A percentile compares a stretch with the other conserved stretches of the same genome.
Conservation (phyloP, 2,113 vertebrate species). For the Aptenodytes forsteri region DNA sequence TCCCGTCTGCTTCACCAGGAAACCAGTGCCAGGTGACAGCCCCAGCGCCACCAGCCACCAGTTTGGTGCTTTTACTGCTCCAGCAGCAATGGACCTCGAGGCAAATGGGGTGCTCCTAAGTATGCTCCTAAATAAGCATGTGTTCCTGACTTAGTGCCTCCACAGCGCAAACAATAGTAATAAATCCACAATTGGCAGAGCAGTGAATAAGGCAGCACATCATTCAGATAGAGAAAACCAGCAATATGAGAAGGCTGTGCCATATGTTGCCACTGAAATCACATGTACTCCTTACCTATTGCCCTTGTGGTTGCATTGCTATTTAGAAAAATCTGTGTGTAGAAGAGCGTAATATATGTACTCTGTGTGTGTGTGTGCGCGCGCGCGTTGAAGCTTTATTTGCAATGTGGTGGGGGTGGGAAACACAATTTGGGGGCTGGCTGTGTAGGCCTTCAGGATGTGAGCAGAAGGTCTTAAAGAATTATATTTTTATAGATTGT, state of each 20-base stretch:
- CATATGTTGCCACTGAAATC: conserved; percentile 50
- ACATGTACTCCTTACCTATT: conserved; percentile 6
- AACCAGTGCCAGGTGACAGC: background rate
- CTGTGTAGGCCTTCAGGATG: conserved; percentile 64
- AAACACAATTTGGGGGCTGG: conserved; percentile 61
- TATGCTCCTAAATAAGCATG: background rate
- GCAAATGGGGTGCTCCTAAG: background rate
- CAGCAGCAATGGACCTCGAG: background rate
- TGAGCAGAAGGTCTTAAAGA: conserved; percentile 56
- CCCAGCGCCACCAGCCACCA: background rate
- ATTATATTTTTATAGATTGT: conserved; percentile 70
- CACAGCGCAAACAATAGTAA: background rate
- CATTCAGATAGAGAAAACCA: background rate
- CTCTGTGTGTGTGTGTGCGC: background rate
- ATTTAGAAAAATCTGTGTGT: conserved; percentile 49
- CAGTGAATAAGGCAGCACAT: conserved; percentile 26
- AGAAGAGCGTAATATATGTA: conserved; percentile 50
- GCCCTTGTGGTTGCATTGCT: conserved; percentile 63
- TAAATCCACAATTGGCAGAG: background rate
- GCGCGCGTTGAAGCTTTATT: conserved; percentile 37
- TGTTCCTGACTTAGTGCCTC: background rate
- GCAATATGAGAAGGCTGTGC: conserved; percentile 61
- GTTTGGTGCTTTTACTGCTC: background rate
- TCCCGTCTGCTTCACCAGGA: background rate
- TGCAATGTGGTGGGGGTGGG: conserved; percentile 41